These are phyloP conservation scores for Dorcus parallelipipedus DNA, from an alignment of 2,888 invertebrate genomes.

Conservation along the genomic window DNA sequence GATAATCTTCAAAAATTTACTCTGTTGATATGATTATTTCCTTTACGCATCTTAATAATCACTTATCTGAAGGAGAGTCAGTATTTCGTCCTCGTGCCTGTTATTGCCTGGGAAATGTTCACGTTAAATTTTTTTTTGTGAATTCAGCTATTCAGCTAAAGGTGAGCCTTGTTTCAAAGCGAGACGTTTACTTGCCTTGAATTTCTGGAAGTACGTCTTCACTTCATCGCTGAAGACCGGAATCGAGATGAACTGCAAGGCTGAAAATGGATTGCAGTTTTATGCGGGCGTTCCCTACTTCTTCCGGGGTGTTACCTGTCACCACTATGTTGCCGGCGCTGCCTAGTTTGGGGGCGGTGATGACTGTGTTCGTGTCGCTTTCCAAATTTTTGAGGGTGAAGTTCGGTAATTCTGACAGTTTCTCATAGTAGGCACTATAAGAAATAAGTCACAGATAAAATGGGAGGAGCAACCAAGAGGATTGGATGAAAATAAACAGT, in stretches of 20 bases:
- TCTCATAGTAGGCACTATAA: constrained; percentile 13
- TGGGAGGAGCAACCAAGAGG: not conserved
- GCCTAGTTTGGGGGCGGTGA: constrained; percentile 68
- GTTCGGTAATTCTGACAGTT: constrained; percentile 12
- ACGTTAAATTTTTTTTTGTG: no score
- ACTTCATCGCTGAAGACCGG: constrained; percentile 63
- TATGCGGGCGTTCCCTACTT: constrained; percentile 32
- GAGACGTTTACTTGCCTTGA: constrained; percentile 57
- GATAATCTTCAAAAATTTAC: no score
- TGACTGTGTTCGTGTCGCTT: constrained; percentile 70
- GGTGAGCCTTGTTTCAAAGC: no score
- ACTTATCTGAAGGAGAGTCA: no score
- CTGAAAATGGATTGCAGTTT: constrained; percentile 35
- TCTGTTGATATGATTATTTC: no score
- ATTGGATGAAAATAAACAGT: not conserved
- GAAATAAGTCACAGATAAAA: not conserved
- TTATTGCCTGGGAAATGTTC: no score
- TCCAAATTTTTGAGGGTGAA: constrained; percentile 58
- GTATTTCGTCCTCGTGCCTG: no score
- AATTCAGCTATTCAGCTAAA: no score
- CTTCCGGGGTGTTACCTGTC: constrained; percentile 44
- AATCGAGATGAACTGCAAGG: constrained; percentile 83
- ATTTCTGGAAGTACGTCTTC: constrained; percentile 60
- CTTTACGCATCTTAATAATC: no score
- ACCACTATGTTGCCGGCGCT: constrained; percentile 62